These are phyloP conservation scores for Chrysoperla carnea DNA, from an alignment of 1,140 invertebrate genomes.

Conservation along the genomic window DNA sequence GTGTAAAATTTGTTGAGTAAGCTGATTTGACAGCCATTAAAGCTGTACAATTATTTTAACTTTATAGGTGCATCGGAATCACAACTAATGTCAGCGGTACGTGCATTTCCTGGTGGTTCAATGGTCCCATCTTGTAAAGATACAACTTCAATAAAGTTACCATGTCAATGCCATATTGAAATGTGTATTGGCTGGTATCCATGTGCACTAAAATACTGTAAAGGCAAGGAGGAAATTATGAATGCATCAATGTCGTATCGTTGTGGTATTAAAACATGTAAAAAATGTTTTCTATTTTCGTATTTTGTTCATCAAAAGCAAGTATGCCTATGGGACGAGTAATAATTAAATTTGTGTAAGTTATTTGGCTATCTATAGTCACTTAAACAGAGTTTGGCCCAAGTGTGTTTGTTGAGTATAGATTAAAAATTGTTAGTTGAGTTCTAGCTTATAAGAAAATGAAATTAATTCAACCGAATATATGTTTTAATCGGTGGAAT, in stretches of 20 bases:
- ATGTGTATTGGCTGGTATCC: slow-evolving; percentile 82
- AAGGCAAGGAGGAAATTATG: slow-evolving; percentile 39
- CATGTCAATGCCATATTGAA: slow-evolving; percentile 64
- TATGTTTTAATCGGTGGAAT: too few species aligned
- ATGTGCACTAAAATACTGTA: slow-evolving; percentile 79
- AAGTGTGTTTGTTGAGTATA: too few species aligned
- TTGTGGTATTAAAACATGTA: slow-evolving; percentile 90
- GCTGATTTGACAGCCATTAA: too few species aligned
- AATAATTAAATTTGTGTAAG: slow-evolving; percentile 21
- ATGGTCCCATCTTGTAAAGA: not conserved
- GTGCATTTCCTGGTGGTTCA: slow-evolving; percentile 29
- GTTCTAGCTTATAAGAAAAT: too few species aligned
- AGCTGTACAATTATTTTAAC: slow-evolving; percentile 3
- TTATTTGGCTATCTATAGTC: too few species aligned
- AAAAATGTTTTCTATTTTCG: slow-evolving; percentile 70
- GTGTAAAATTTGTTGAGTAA: too few species aligned
- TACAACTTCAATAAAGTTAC: slow-evolving; percentile 12
- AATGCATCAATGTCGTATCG: slow-evolving; percentile 47
- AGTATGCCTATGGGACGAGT: slow-evolving; percentile 77
- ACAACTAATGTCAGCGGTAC: slow-evolving; percentile 30
- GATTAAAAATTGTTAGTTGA: too few species aligned
- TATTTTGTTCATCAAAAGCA: slow-evolving; percentile 70
- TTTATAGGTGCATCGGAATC: slow-evolving; percentile 38
- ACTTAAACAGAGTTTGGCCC: too few species aligned
- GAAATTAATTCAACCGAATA: too few species aligned